phyloP scores from a whole-genome alignment of 30 jellyfish, hydroid and myxozoan species.

The Aurelia aurita region DNA sequence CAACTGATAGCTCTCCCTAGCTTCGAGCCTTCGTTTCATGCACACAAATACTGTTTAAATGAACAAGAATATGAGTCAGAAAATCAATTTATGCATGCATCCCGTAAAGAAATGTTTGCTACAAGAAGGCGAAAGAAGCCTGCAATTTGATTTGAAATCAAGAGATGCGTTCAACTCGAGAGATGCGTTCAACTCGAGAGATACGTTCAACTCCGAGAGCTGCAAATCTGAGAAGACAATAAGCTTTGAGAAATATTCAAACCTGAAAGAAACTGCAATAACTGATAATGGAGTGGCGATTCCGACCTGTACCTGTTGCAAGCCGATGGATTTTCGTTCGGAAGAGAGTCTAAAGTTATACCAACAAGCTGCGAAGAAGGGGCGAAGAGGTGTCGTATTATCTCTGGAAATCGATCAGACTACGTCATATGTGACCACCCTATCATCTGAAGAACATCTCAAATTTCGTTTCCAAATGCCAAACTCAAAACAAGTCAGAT shows the following conservation, averaged over 20 bases:
- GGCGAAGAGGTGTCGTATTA: conserved; percentile 81
- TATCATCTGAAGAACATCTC: conserved; percentile 60
- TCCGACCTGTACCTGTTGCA: conserved; percentile 61
- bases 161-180: neutral
- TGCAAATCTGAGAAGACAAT: too few relatives aligned
- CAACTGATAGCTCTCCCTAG: too few relatives aligned
- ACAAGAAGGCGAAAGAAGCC: conserved; percentile 26
- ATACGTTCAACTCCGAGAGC: too few relatives aligned
- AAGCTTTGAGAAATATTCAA: too few relatives aligned
- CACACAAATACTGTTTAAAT: too few relatives aligned
- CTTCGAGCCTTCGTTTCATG: too few relatives aligned
- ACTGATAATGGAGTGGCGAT: neutral
- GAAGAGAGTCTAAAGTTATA: conserved; percentile 42
- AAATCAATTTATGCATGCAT: conserved; percentile 8
- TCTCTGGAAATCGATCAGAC: conserved; percentile 83
- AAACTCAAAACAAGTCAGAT: conserved; percentile 54
- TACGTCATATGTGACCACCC: conserved; percentile 65
- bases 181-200: neutral
- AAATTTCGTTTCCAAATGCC: conserved; percentile 77
- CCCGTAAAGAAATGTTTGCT: conserved; percentile 28
- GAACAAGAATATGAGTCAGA: conserved; percentile 18
- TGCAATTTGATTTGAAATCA: conserved; percentile 32
- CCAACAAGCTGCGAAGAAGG: conserved; percentile 64
- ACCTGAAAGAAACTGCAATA: too few relatives aligned
- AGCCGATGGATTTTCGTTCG: conserved; percentile 61